Percentiles rank a stretch among this genome's conserved stretches.
These are phyloP conservation scores for Anser brachyrhynchus DNA, from an alignment of 2,113 vertebrate genomes.

Conservation along the genomic window DNA sequence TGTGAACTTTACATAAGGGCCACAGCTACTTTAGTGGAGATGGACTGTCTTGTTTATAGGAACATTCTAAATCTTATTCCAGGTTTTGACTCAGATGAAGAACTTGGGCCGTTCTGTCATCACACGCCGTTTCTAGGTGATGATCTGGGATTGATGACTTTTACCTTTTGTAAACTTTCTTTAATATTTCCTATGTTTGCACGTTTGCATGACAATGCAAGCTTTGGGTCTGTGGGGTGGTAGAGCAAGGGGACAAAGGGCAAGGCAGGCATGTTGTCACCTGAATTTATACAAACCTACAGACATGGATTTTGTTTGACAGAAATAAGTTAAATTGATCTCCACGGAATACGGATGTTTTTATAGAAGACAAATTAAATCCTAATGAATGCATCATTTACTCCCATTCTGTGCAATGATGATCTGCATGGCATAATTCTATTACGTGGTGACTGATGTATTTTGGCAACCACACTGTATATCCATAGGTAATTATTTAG, in stretches of 20 bases:
- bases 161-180: constrained; percentile 57
- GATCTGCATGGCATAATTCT: constrained; percentile 67
- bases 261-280: constrained; percentile 62
- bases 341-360: constrained; percentile 32
- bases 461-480: constrained; percentile 71
- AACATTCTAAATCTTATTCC: constrained; percentile 82
- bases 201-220: constrained; percentile 79
- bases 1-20: constrained; percentile 35
- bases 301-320: constrained; percentile 36
- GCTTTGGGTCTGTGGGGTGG: constrained; percentile 45
- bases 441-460: constrained; percentile 50
- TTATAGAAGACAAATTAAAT: constrained; percentile 35
- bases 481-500: constrained; percentile 65
- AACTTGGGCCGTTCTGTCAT: constrained; percentile 79
- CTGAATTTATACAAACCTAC: constrained; percentile 21
- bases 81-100: constrained; percentile 85
- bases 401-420: constrained; percentile 62
- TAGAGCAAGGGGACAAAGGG: constrained; percentile 33
- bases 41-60: constrained; percentile 70
- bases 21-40: constrained; percentile 53
- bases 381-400: constrained; percentile 57
- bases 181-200: constrained; percentile 74
- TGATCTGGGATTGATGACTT: constrained; percentile 67
- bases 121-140: constrained; percentile 82
- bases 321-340: constrained; percentile 39